Conservation (phyloP, 35 echinoderm and acorn worm species). For the Apostichopus parvimensis region DNA sequence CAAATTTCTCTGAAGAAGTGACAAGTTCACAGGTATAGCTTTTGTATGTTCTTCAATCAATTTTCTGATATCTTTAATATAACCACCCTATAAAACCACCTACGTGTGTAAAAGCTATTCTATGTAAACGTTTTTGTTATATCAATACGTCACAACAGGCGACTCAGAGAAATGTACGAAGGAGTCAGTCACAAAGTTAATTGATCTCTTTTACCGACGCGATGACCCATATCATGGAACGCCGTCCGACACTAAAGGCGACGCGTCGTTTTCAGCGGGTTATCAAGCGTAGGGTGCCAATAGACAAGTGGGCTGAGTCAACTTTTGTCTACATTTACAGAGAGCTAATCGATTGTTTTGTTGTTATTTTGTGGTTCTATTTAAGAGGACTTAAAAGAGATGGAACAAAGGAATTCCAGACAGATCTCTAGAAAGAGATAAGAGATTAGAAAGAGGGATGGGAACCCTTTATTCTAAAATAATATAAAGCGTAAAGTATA, state of each 20-base stretch:
- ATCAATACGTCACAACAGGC: too few species aligned
- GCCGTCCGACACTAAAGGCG: background rate
- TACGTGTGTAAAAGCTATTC: too few species aligned
- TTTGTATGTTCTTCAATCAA: too few species aligned
- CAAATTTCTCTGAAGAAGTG: too few species aligned
- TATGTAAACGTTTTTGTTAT: background rate
- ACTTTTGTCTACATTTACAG: background rate
- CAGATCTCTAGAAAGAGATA: background rate
- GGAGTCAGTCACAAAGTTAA: background rate
- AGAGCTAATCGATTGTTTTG: background rate
- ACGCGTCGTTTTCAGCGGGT: background rate
- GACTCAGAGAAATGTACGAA: too few species aligned
- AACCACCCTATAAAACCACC: too few species aligned
- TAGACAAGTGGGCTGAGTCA: background rate
- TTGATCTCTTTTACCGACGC: background rate
- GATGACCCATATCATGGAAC: background rate
- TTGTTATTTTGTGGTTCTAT: background rate
- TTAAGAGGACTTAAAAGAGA: background rate
- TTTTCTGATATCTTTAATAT: too few species aligned
- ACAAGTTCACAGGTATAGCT: too few species aligned
- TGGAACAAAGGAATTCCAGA: background rate
- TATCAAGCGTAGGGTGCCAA: background rate
- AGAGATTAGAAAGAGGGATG: background rate
- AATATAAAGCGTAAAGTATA: background rate
- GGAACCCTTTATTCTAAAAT: background rate